Base-by-base conservation (phyloP, 1,140 invertebrate species). In the Zaprionus taronus region DNA sequence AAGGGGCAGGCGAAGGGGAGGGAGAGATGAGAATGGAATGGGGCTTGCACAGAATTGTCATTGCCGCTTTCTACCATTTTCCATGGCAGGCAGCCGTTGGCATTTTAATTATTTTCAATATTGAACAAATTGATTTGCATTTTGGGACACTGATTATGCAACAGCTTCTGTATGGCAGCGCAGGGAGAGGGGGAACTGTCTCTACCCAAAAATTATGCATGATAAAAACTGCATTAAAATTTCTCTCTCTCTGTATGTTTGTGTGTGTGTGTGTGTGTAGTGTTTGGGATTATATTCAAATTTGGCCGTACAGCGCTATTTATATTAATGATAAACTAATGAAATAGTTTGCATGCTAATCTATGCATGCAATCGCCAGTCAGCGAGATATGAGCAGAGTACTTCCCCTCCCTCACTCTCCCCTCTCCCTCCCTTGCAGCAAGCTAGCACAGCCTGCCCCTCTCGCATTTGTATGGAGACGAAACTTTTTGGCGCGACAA, bases 41-140 rank as follows among this genome's bases (percentile, higher is more conserved):
- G 5, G 41, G 26, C 17, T 44, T n/a, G 14, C 17, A 14, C 12
- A 15, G 22, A 15, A 44, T 15, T 38, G 36, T 38, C 26, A 20
- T 11, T 34, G 36, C 34, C 26, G 61, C 31, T 17, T 22, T 36
- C 51, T 20, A 66, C 41, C 62, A 47, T 47, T 17, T 47, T 47
- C 7, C 41, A 47, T 47, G 47, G 20, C 11, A 41, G 79, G 66
- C 67, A 69, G 56, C 62, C 70, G 79, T 64, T 90, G 85, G 84
- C 79, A 85, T 90, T 90, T 90, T 90, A 90, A 90, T 90, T 90
- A 90, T 90, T 90, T 90, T 85, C 85, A 90, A 90, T 90, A 90
- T 90, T 89, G 85, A 90, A 89, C 85, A 89, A 89, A 89, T 89
- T 89, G 85, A 90, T 89, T 90, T 90, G 81, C 85, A 90, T 90